Base-by-base conservation (phyloP, 2,888 invertebrate species). In the Caenorhabditis plicata region DNA sequence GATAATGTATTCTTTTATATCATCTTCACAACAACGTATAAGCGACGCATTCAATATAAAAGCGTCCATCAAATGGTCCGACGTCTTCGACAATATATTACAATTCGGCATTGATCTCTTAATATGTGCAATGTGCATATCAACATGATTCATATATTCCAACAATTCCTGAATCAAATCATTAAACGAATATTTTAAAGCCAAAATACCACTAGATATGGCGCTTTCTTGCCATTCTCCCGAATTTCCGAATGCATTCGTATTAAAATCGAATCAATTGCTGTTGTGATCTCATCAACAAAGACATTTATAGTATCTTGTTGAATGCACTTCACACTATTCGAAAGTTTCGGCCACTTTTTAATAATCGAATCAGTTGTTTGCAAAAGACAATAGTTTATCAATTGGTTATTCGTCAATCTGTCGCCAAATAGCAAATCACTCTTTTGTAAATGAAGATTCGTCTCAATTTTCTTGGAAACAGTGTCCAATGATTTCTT, bases 1-100 rank as follows among this genome's bases (percentile, higher is more conserved):
- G 17, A 55, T 38, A 19, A 68, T 48, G 15, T 48, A 47, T 19
- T 54, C 32, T 4, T 61, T 23, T 22, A 58, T 47, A 9, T 60
- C 50, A 15, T 51, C 48, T 9, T 29, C 64, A 23, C 93, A 81
- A 0, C 92, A 91, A 11, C 92, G 86, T 20, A 85, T 84, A 47
- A 94, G 87, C 66, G 90, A 89, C 2, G 90, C 87, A 82, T 94
- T 92, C 29, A 91, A 87, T 2, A 92, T 87, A 76, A 95, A 92
- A 53, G 91, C 84, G 64, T 92, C 86, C 26, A 95, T 85, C 71
- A 96, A 94, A 33, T 92, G 90, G 81, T 89, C 91, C 26, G 94
- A 86, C 0, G 93, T 90, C 68, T 90, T 58, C 11, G 73, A 68
- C 23, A 78, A 44, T 8, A 57, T 44, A 32, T 61, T 57, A 5